Evolutionary conservation across 2,888 invertebrate species (phyloP).

Genomic region (Acronicta psi): DNA sequence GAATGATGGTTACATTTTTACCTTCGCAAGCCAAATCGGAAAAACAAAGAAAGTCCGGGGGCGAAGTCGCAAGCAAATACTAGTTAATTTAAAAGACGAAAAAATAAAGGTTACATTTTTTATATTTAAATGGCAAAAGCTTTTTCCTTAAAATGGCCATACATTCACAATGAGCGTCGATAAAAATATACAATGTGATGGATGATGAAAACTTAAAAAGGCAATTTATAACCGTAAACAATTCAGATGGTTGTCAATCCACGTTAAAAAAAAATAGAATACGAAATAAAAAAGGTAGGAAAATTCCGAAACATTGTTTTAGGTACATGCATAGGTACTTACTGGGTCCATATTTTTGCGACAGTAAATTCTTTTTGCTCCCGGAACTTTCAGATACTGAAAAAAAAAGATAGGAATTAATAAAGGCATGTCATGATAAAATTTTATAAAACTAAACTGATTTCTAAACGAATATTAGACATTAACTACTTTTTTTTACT

Average conservation of each 20-base stretch:
- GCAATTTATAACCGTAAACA: background rate
- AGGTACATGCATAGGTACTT: background rate
- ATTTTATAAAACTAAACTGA: too few species aligned
- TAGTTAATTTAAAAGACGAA: too few species aligned
- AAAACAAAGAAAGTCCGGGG: too few species aligned
- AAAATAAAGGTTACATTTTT: too few species aligned
- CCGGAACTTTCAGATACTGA: constrained; percentile 7
- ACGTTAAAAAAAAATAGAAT: constrained; percentile 2
- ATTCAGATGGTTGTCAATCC: background rate
- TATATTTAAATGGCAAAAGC: too few species aligned
- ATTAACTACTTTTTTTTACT: too few species aligned
- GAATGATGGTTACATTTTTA: too few species aligned
- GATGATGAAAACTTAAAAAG: background rate
- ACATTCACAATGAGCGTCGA: too few species aligned
- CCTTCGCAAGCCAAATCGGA: too few species aligned
- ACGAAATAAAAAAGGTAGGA: background rate
- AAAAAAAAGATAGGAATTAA: constrained; percentile 18
- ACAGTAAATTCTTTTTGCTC: constrained; percentile 19
- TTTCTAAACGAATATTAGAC: too few species aligned
- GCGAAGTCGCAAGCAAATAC: too few species aligned
- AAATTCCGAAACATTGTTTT: constrained; percentile 14
- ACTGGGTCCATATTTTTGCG: constrained; percentile 6
- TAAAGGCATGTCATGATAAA: background rate
- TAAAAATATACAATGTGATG: background rate
- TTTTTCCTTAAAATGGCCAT: too few species aligned